Evolutionary conservation across 2,797 vertebrate genomes (phyloP), one percentile per base, ranked within the genome.

Genomic region (Syngnathus acus): DNA sequence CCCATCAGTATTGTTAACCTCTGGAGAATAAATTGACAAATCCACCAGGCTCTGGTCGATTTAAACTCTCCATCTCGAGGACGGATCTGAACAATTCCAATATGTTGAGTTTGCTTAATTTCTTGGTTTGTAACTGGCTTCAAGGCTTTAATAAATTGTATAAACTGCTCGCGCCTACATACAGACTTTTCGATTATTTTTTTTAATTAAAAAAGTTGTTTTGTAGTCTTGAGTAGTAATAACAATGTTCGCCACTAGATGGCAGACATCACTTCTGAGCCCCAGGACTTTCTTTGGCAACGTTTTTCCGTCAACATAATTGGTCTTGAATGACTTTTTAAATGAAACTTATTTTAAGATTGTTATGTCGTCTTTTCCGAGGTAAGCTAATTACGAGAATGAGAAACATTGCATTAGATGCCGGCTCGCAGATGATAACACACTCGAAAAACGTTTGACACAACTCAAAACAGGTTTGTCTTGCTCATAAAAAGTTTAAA

Each of bases 1-100:
- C 73, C 65, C 72, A 69, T 75, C 72, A 68, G 61, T 45, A 74
- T 67, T 66, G 77, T 82, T 88, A 86, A 89, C 85, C 84, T 84
- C 83, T 60, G 61, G 77, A 79, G 81, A 84, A 79, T 79, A 72
- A 78, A 75, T 77, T 82, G 78, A 78, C 74, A 78, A 72, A 74
- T 71, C 54, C 51, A 64, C 17, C 42, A 40, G 60, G 50, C 19
- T 50, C 19, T 8, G 19, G 17, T 50, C 48, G 9, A 50, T 50
- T 50, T 50, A 8, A 50, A n/a, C 19, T n/a, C 19, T n/a, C 19
- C 19, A 50, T n/a, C 54, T 58, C 40, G 55, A 65, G 58, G 39
- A 73, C 39, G 62, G 63, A 72, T 66, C 23, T 37, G 32, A 69
- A 75, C 69, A 61, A 60, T 19, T 73, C 66, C 64, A 54, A 59